A percentile compares a stretch with the other conserved stretches of the same genome.
Evolutionary conservation across 2,797 vertebrate genomes (phyloP).

Genomic region (Loriculus beryllinus): DNA sequence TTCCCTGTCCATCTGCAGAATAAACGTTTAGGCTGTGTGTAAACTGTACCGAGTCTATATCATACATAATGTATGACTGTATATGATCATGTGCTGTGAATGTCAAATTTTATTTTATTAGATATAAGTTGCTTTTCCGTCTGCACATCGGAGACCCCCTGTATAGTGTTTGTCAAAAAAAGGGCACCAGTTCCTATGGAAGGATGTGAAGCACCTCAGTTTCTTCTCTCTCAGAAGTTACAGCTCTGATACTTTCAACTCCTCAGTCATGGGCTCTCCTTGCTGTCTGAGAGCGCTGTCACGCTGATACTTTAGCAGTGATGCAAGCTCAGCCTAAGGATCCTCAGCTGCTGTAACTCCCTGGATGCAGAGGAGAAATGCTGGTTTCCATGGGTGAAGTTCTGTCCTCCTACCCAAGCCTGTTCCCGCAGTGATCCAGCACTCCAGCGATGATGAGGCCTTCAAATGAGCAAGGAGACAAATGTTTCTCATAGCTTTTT

Average conservation of each 20-base stretch:
- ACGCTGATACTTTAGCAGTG: not conserved
- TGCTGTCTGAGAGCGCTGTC: not conserved
- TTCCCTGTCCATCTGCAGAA: slow-evolving; percentile 54
- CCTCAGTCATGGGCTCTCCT: fast-evolving
- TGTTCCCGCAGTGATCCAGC: not conserved
- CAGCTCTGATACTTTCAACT: not conserved
- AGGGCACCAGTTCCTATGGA: not conserved
- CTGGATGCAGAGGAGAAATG: not conserved
- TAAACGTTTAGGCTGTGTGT: slow-evolving; percentile 23
- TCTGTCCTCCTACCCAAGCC: not conserved
- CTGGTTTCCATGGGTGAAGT: fast-evolving
- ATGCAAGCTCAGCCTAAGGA: fast-evolving
- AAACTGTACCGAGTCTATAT: slow-evolving; percentile 38
- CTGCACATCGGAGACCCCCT: slow-evolving; percentile 45
- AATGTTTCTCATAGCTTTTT: slow-evolving; percentile 41
- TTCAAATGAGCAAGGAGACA: slow-evolving; percentile 57
- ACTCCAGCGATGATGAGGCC: not conserved
- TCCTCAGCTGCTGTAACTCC: not conserved
- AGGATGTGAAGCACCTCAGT: not conserved
- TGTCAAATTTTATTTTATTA: slow-evolving; percentile 66
- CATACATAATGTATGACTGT: slow-evolving; percentile 48
- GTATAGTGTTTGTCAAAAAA: slow-evolving; percentile 58
- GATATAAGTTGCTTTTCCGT: slow-evolving; percentile 66
- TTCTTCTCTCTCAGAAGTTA: not conserved
- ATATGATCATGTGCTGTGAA: slow-evolving; percentile 50